Percentiles rank a stretch among this genome's conserved stretches.
Conservation (phyloP, 2,797 vertebrate genomes). For the Esox lucius region DNA sequence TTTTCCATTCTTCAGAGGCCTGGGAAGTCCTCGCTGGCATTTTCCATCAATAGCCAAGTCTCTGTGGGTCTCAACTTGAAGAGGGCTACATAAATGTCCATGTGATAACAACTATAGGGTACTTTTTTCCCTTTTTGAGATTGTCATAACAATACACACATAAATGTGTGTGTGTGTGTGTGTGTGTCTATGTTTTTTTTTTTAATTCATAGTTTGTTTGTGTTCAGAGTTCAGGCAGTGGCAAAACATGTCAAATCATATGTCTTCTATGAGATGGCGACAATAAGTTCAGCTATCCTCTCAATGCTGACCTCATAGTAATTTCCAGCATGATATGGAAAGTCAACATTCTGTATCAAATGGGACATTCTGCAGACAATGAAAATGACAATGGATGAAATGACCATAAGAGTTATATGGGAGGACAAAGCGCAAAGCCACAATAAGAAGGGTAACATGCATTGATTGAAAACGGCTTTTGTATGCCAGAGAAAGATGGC, state of each 20-base stretch:
- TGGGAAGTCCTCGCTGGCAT: slow-evolving; percentile 42
- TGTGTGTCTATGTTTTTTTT: not conserved
- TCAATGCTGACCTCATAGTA: slow-evolving; percentile 54
- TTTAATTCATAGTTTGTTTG: slow-evolving; percentile 46
- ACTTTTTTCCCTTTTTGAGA: slow-evolving; percentile 15
- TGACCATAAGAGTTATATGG: slow-evolving; percentile 28
- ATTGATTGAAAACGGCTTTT: slow-evolving; percentile 59
- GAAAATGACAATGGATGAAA: slow-evolving; percentile 60
- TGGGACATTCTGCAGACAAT: slow-evolving; percentile 54
- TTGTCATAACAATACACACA: not conserved
- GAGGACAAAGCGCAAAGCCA: slow-evolving; percentile 18
- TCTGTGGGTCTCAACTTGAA: slow-evolving; percentile 21
- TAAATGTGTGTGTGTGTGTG: not conserved
- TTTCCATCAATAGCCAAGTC: slow-evolving; percentile 25
- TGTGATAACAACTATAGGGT: slow-evolving; percentile 18
- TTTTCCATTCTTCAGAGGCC: slow-evolving; percentile 36
- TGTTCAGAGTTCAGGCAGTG: slow-evolving; percentile 47
- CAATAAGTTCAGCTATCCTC: slow-evolving; percentile 51
- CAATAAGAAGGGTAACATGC: slow-evolving; percentile 47
- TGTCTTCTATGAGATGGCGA: slow-evolving; percentile 50
- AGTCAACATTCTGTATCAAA: slow-evolving; percentile 48
- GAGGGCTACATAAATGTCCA: slow-evolving; percentile 18
- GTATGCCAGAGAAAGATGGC: slow-evolving; percentile 19
- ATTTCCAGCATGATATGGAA: slow-evolving; percentile 50
- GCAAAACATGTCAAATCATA: slow-evolving; percentile 65